Base-by-base conservation (phyloP, 2,113 vertebrate species). In the Cephalopholis sonnerati region DNA sequence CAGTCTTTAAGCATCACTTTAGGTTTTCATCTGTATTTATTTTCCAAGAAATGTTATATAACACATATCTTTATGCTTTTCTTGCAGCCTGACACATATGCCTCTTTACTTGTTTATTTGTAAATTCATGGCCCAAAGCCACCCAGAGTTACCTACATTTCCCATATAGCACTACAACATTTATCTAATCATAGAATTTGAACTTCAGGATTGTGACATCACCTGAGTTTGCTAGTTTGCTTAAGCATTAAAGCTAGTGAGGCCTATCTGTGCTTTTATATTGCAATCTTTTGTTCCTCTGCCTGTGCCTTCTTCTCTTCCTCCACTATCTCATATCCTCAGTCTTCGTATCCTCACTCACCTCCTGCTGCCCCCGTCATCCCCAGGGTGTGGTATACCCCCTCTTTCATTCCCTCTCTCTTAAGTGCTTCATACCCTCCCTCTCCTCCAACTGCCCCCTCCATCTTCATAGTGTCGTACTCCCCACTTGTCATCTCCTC, bases 371-470 rank as follows among this genome's bases (percentile, higher is more conserved):
- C 55, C 1, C 32, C 80, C 1, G n/a, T 18, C 16, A 1, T 2
- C 5, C 24, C 27, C 32, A 79, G 1, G 4, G 39, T 64, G 24
- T 81, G 51, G 50, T 85, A 85, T 1, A 4, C 61, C 16, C 20
- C 85, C 6, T 27, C 54, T 41, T 65, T 25, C 64, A 20, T 69
- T 9, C 32, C 58, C 20, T 58, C 64, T 46, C 55, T 82, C 41
- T 59, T 29, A 53, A 79, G 50, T 12, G 67, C 51, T 27, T 86
- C 74, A 2, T 86, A 84, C 1, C 24, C 76, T 4, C 71, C 54
- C 3, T 25, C 64, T 9, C 36, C 59, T 17, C 61, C 77, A 0
- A 1, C 39, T 0, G 54, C 61, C 0, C 59, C 79, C 0, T 50
- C 46, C 8, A 0, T 4, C 1, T 15, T 4, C 54, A 89, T 7